phyloP scores from a whole-genome alignment of 1,140 invertebrate species.

The Halictus rubicundus region DNA sequence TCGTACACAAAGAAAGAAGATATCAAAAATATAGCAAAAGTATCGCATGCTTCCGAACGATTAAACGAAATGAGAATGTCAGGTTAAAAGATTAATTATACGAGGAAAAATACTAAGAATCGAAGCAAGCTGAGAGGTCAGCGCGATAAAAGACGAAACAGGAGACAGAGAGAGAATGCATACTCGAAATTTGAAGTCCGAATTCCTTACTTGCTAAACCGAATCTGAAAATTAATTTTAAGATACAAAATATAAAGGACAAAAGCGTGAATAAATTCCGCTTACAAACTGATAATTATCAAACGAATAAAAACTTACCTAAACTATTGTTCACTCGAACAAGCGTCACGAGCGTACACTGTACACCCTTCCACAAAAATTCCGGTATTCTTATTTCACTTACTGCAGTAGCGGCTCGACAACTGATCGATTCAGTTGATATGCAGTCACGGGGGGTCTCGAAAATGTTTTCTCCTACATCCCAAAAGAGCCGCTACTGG shows the following conservation, averaged over 20 bases:
- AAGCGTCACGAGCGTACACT: neutral
- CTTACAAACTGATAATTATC: neutral
- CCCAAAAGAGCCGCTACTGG: no score
- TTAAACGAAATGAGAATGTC: no score
- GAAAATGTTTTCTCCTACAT: no score
- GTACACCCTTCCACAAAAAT: no score
- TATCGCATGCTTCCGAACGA: neutral
- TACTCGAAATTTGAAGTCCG: neutral
- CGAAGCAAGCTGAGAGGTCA: neutral
- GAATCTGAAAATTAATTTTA: no score
- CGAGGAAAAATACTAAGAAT: neutral
- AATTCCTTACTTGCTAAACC: neutral
- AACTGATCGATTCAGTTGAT: no score
- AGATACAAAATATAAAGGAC: no score
- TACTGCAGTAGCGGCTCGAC: no score
- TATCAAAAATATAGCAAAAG: neutral
- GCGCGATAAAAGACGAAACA: no score
- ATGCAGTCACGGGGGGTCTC: no score
- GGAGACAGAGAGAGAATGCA: neutral
- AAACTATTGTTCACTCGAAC: neutral
- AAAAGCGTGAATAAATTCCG: no score
- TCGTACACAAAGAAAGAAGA: neutral
- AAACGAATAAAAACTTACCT: neutral
- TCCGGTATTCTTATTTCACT: no score
- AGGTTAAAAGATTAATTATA: neutral